phyloP scores from a whole-genome alignment of 2,888 invertebrate genomes.

The Hirtodrosophila duncani region DNA sequence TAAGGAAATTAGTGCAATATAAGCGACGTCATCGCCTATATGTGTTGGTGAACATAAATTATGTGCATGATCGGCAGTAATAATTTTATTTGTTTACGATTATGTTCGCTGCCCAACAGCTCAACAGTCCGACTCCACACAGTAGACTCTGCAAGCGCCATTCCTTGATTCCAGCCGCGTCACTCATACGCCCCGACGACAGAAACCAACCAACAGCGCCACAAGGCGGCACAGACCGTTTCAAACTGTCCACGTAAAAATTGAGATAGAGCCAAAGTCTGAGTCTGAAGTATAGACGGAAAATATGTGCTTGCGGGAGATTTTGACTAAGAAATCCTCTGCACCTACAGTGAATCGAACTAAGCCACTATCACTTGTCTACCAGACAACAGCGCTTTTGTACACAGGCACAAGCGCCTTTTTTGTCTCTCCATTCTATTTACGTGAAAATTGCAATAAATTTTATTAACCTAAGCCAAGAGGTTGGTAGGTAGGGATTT shows the following conservation, averaged over 20 bases:
- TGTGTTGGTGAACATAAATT: conserved; percentile 60
- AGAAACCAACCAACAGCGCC: conserved; percentile 24
- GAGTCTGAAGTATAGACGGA: too few species aligned
- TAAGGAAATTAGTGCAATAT: conserved; percentile 65
- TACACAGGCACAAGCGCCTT: conserved; percentile 56
- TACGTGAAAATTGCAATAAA: conserved; percentile 75
- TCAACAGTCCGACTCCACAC: conserved; percentile 49
- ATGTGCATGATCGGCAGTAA: conserved; percentile 72
- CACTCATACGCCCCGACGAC: conserved; percentile 74
- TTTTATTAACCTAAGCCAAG: conserved; percentile 39
- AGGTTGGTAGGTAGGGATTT: conserved; percentile 68
- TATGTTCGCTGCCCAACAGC: conserved; percentile 69
- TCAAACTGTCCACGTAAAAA: not conserved
- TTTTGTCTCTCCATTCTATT: conserved; percentile 48
- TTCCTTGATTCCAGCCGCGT: conserved; percentile 44
- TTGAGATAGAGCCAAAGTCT: too few species aligned
- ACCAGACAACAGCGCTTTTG: conserved; percentile 45
- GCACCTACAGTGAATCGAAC: too few species aligned
- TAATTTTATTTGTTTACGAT: conserved; percentile 75
- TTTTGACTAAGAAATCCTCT: too few species aligned
- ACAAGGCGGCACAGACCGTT: conserved; percentile 33
- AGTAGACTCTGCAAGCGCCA: conserved; percentile 8
- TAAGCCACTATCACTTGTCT: too few species aligned
- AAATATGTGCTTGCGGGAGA: too few species aligned
- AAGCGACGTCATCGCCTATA: conserved; percentile 25